These are phyloP conservation scores for Oplegnathus fasciatus DNA, from an alignment of 2,113 vertebrate species.

Conservation along the genomic window DNA sequence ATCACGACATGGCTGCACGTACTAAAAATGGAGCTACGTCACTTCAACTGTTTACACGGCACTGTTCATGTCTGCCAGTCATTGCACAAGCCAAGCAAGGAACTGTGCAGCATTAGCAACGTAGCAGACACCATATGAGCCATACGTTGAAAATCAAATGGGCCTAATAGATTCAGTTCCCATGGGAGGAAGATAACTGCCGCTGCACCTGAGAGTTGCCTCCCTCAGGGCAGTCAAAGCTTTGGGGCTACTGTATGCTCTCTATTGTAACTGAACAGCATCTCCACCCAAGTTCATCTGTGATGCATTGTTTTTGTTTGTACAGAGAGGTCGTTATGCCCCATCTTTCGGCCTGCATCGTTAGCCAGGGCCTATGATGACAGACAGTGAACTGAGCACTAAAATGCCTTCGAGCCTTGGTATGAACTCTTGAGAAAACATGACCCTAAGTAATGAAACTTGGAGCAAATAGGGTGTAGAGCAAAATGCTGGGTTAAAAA, in stretches of 20 bases:
- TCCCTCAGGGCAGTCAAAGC: constrained; percentile 18
- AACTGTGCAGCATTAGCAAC: constrained; percentile 11
- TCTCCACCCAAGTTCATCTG: constrained; percentile 16
- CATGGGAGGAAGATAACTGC: constrained; percentile 39
- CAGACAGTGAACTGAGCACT: constrained; percentile 25
- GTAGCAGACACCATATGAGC: constrained; percentile 34
- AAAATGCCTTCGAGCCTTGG: constrained; percentile 9
- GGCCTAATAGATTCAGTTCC: constrained; percentile 47
- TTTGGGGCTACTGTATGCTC: not conserved
- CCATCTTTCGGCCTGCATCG: not conserved
- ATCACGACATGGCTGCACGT: not conserved
- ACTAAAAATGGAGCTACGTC: not conserved
- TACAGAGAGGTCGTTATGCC: not conserved
- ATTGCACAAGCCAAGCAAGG: constrained; percentile 1
- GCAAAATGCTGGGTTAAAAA: not conserved
- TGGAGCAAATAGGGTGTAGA: not conserved
- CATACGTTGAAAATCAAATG: constrained; percentile 33
- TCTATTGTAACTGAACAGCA: constrained; percentile 13
- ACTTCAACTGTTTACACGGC: not conserved
- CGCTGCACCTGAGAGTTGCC: constrained; percentile 44
- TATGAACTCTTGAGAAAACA: constrained; percentile 11
- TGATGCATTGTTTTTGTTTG: constrained; percentile 11
- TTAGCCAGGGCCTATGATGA: constrained; percentile 27
- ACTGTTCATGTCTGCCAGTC: not conserved
- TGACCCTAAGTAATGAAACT: not conserved